Conservation (phyloP, 2,888 invertebrate species). For the Eupsilia transversa region DNA sequence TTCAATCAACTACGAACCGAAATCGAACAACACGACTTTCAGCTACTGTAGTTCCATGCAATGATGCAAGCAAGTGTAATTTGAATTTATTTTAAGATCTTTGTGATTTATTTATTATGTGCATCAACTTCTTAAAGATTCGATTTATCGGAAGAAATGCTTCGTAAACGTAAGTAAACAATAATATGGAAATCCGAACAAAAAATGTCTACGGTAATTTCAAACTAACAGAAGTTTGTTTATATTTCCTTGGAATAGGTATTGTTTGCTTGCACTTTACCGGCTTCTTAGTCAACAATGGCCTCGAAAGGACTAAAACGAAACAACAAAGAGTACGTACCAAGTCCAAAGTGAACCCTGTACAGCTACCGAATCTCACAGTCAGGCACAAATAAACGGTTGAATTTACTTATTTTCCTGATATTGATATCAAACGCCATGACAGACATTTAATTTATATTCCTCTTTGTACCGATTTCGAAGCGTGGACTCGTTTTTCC, state of each 20-base stretch:
- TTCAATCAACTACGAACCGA: constrained; percentile 80
- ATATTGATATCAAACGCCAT: constrained; percentile 72
- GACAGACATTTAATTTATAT: constrained; percentile 84
- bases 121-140: neutral
- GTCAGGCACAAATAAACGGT: constrained; percentile 68
- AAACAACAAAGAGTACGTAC: constrained; percentile 37
- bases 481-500: constrained; percentile 66
- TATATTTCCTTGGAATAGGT: constrained; percentile 6
- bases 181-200: constrained; percentile 7
- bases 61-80: constrained; percentile 27
- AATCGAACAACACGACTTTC: constrained; percentile 70
- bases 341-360: constrained; percentile 23
- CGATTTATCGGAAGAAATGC: neutral
- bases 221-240: constrained; percentile 29
- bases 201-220: constrained; percentile 17
- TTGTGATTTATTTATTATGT: neutral
- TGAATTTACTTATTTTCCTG: constrained; percentile 68
- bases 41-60: constrained; percentile 38
- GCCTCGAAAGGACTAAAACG: constrained; percentile 38
- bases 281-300: constrained; percentile 48
- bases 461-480: constrained; percentile 76
- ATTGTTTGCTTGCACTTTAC: constrained; percentile 14
- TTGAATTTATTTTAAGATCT: constrained; percentile 9
- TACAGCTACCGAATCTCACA: constrained; percentile 55
- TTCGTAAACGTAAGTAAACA: constrained; percentile 12